Conservation (phyloP, 2,113 vertebrate genomes). For the Siniperca knerii region DNA sequence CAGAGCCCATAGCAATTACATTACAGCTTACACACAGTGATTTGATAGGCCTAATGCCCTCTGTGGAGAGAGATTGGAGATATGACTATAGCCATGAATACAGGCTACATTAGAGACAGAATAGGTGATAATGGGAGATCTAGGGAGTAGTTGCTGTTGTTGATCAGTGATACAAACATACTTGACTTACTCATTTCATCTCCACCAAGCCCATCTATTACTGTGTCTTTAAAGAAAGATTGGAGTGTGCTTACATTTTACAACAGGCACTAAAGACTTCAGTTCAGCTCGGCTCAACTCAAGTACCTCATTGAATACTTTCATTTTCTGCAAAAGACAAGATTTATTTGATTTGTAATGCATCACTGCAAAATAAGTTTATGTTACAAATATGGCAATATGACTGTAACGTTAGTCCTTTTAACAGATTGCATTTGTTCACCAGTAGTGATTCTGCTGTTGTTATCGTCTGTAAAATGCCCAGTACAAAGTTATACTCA, state of each 20-base stretch:
- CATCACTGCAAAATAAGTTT: neutral
- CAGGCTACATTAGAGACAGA: neutral
- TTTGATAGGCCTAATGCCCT: slow-evolving; percentile 63
- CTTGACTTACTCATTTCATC: neutral
- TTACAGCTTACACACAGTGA: slow-evolving; percentile 58
- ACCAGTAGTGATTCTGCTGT: neutral
- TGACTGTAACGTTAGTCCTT: neutral
- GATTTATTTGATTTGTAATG: neutral
- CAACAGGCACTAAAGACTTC: neutral
- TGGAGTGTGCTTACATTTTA: neutral
- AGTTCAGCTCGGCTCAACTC: neutral
- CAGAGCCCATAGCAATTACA: slow-evolving; percentile 68
- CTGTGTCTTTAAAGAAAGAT: neutral
- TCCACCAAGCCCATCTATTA: neutral
- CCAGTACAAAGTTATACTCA: neutral
- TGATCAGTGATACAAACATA: neutral
- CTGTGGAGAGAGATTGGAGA: slow-evolving; percentile 13
- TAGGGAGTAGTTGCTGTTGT: neutral
- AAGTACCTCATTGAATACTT: neutral
- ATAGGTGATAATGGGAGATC: slow-evolving; percentile 9
- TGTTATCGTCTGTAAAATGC: neutral
- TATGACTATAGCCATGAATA: slow-evolving; percentile 26
- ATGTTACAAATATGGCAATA: neutral
- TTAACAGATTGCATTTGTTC: neutral
- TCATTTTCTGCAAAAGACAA: neutral